These are phyloP conservation scores for Tribolium freemani DNA, from an alignment of 2,888 invertebrate genomes.

Conservation along the genomic window DNA sequence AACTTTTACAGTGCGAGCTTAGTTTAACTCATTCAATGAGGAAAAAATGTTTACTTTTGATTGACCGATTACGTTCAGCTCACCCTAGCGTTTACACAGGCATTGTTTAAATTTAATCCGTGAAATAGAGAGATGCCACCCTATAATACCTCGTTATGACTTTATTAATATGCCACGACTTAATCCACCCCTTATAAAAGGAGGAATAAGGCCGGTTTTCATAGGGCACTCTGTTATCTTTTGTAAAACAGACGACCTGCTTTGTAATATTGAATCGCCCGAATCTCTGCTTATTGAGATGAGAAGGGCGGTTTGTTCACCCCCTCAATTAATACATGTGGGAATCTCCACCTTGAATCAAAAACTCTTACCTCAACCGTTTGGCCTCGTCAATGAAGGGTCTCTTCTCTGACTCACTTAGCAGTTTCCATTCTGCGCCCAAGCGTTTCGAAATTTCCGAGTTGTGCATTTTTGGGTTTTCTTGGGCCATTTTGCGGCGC, in stretches of 20 bases:
- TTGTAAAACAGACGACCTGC: slow-evolving; percentile 70
- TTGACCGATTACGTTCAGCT: slow-evolving; percentile 29
- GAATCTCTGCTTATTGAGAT: slow-evolving; percentile 67
- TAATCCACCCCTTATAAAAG: slow-evolving; percentile 64
- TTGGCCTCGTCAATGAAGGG: slow-evolving; percentile 95
- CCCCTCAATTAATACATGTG: slow-evolving; percentile 27
- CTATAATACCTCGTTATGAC: slow-evolving; percentile 64
- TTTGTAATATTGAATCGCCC: slow-evolving; percentile 66
- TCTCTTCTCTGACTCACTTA: slow-evolving; percentile 87
- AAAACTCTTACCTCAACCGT: slow-evolving; percentile 77
- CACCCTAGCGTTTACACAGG: slow-evolving; percentile 32
- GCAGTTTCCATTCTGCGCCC: slow-evolving; percentile 90
- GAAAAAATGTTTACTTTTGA: slow-evolving; percentile 31
- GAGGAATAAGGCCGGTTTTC: slow-evolving; percentile 63
- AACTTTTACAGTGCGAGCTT: not conserved
- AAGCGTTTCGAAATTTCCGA: slow-evolving; percentile 91
- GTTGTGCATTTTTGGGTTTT: slow-evolving; percentile 95
- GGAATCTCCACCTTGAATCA: slow-evolving; percentile 13
- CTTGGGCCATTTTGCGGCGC: slow-evolving; percentile 91
- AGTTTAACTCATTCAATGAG: slow-evolving; percentile 10
- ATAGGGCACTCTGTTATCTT: slow-evolving; percentile 67
- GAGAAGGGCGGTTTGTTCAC: slow-evolving; percentile 48
- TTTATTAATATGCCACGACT: slow-evolving; percentile 66
- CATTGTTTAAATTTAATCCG: slow-evolving; percentile 59
- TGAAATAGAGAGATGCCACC: slow-evolving; percentile 46